Evolutionary conservation across 2,797 vertebrate species (phyloP), one percentile per base, ranked within the genome.

Genomic region (Thunnus albacares): DNA sequence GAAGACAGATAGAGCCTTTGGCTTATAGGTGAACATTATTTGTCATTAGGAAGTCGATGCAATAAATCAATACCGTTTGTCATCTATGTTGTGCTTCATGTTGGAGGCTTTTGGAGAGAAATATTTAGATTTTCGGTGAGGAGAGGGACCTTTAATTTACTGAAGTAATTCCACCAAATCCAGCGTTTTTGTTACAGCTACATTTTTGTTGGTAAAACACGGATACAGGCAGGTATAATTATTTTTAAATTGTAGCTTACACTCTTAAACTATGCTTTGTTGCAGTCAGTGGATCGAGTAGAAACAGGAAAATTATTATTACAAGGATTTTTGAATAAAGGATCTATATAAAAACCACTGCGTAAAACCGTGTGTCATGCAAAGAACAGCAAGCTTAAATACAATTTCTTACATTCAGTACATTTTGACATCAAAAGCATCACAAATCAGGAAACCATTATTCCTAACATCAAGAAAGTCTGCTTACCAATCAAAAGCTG

Each of bases 1-100:
- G 52, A 57, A 69, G 73, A 75, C 47, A 51, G 71, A 85, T 51
- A 28, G n/a, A 66, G 22, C n/a, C 12, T 0, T 1, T 12, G 43
- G 55, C 35, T 67, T 59, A 15, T 4, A 62, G 61, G 45, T 63
- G 53, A 58, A 53, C 30, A 2, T 17, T n/a, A 35, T 83, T 57
- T 69, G 41, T 72, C 75, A 60, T 61, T 14, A 41, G 74, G 26
- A 73, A 47, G 74, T 26, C 2, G 3, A 41, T 64, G 26, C 28
- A 28, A 72, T 71, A 33, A 59, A 83, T 68, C 65, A 51, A 57
- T 38, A 18, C 4, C 17, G 17, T 82, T 20, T 65, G 38, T 73
- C 49, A 56, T 59, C 45, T 22, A 1, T 59, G 13, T 28, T n/a
- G 35, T 10, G 43, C 11, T 45, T 52, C 15, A 38, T 43, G 51